A percentile compares a stretch with the other conserved stretches of the same genome.
These are phyloP conservation scores for Pecten maximus DNA, from an alignment of 2,888 invertebrate genomes.

Conservation along the genomic window DNA sequence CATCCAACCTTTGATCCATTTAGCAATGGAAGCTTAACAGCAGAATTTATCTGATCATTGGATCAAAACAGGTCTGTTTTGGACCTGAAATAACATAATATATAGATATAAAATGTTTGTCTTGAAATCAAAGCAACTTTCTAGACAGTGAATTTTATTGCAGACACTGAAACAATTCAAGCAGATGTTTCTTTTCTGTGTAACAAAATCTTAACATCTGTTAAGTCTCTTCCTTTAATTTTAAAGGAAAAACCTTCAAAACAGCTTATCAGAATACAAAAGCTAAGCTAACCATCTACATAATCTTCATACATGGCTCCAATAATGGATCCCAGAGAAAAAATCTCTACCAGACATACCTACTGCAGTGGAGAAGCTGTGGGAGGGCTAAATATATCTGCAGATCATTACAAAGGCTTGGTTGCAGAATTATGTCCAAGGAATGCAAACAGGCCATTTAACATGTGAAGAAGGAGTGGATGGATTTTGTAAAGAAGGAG, in stretches of 20 bases:
- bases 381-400: constrained; percentile 1
- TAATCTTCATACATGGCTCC: background rate
- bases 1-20: no score
- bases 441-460: constrained; percentile 29
- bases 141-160: background rate
- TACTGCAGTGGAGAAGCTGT: background rate
- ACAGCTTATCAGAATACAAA: background rate
- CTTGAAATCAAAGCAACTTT: background rate
- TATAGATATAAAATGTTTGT: background rate
- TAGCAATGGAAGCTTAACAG: no score
- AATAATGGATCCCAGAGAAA: background rate
- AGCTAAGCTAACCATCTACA: background rate
- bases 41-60: background rate
- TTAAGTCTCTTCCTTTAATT: background rate
- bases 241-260: background rate
- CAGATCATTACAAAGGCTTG: constrained; percentile 20
- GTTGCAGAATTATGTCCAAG: constrained; percentile 1
- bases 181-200: background rate
- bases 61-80: background rate
- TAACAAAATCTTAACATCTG: background rate
- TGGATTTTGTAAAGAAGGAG: background rate
- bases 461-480: background rate
- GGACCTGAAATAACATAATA: background rate
- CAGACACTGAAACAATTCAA: background rate
- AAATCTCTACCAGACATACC: background rate